Percentiles rank a stretch among this genome's conserved stretches.
Evolutionary conservation across 2,888 invertebrate genomes (phyloP).

Genomic region (Chloromyia formosa): DNA sequence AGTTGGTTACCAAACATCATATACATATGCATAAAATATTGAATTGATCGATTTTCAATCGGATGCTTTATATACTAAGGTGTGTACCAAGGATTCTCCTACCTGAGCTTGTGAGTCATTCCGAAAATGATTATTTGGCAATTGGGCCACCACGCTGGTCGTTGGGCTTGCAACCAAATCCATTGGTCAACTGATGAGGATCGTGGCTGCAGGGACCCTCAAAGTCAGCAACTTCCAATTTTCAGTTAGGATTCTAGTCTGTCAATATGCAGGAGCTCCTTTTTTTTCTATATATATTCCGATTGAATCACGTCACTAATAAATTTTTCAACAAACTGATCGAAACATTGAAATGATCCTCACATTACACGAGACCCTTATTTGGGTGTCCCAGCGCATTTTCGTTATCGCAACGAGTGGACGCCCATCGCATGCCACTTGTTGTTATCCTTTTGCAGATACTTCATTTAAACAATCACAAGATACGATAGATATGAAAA

Average conservation of each 20-base stretch:
- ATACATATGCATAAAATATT: not conserved
- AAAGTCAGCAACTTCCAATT: not conserved
- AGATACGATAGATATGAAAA: not conserved
- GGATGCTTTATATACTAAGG: not conserved
- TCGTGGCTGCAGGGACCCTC: conserved; percentile 16
- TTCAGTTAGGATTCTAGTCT: not conserved
- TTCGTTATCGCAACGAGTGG: not conserved
- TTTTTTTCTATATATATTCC: not conserved
- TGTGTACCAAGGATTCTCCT: not conserved
- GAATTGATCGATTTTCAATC: too few relatives aligned
- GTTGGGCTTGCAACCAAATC: conserved; percentile 60
- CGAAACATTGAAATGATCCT: not conserved
- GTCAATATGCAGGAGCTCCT: not conserved
- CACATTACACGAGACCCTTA: not conserved
- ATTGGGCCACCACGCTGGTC: conserved; percentile 58
- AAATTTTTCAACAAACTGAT: not conserved
- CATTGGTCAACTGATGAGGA: conserved; percentile 54
- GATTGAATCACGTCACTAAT: conserved; percentile 1
- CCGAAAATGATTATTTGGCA: conserved; percentile 64
- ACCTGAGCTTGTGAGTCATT: conserved; percentile 57
- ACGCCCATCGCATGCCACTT: too few relatives aligned
- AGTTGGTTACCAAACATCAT: not conserved
- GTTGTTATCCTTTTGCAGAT: conserved; percentile 22
- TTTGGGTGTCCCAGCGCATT: not conserved
- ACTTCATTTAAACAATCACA: conserved; percentile 27